Base-by-base conservation (phyloP, 2,797 vertebrate species). In the Enteromius argenteus region DNA sequence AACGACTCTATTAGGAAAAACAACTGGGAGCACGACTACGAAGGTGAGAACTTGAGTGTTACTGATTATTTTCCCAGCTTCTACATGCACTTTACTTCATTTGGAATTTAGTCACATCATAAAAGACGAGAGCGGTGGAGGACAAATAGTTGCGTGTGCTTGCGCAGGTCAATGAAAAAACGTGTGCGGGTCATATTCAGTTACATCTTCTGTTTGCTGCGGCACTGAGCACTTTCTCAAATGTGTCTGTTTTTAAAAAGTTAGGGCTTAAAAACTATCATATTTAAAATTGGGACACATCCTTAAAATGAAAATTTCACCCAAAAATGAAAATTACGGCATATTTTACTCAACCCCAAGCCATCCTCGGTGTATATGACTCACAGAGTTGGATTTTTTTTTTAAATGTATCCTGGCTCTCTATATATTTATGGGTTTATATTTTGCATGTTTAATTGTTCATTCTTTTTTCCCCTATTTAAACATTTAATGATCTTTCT, bases 21-120 rank as follows among this genome's bases (percentile, higher is more conserved):
- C 91, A 95, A 94, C 85, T 98, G 98, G 98, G 96, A 97, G 76
- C 95, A 96, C 84, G 95, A 98, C 83, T 97, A 98, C 44, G 96
- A 97, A 94, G 97, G 98, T 99, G 85, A 89, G 95, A 84, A 78
- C 51, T 56, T 4, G 19, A 44, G 23, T 49, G 46, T 37, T 23
- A 71, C 60, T 60, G 11, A 30, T 37, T 44, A 13, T 74, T 64
- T 60, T 23, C 15, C 10, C 21, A 51, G 2, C 21, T 73, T 49
- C 42, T 17, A 23, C 42, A 44, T 7, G n/a, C 49, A 27, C 19
- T 56, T 83, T 14, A 69, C 4, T 78, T 69, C 2, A 78, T 78
- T 58, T 58, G 4, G 62, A 83, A 58, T 83, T 68, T 76, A 76
- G 72, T 83, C 44, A 76, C 23, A 68, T 67, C 32, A 44, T 13